A percentile compares a stretch with the other conserved stretches of the same genome.
Conservation (phyloP, 2,113 vertebrate species). For the Lophius piscatorius region DNA sequence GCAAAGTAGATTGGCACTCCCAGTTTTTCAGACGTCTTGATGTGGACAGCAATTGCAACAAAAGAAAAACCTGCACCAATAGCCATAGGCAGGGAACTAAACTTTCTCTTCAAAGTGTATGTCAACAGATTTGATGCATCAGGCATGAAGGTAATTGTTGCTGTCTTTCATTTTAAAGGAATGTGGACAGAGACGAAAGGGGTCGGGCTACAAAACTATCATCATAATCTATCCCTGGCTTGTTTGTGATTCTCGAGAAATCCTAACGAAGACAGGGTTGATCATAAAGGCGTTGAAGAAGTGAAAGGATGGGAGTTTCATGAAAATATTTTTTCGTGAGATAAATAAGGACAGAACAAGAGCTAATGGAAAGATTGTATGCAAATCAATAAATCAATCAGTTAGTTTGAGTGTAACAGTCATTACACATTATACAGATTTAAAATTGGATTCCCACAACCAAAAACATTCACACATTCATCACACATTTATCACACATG, state of each 20-base stretch:
- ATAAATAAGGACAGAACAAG: background rate
- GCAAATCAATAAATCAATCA: constrained; percentile 7
- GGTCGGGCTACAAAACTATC: constrained; percentile 65
- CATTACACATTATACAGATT: constrained; percentile 20
- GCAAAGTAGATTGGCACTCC: constrained; percentile 20
- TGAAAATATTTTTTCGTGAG: constrained; percentile 8
- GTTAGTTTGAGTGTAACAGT: no score
- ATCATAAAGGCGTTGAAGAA: constrained; percentile 20
- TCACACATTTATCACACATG: constrained; percentile 40
- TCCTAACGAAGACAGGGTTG: constrained; percentile 41
- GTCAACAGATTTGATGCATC: constrained; percentile 64
- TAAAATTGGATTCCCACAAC: constrained; percentile 41
- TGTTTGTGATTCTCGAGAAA: constrained; percentile 64
- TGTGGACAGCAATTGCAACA: constrained; percentile 46
- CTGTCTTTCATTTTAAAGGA: constrained; percentile 70
- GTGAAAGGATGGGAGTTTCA: background rate
- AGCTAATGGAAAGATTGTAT: no score
- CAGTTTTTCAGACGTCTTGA: constrained; percentile 42
- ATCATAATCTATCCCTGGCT: constrained; percentile 67
- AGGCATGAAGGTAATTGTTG: constrained; percentile 62
- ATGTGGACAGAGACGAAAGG: constrained; percentile 70
- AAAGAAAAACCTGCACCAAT: constrained; percentile 18
- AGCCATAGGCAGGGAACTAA: constrained; percentile 40
- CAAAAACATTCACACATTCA: no score
- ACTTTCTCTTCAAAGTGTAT: constrained; percentile 61